phyloP scores from a whole-genome alignment of 2,888 invertebrate genomes.

The Dynastes hyllus region DNA sequence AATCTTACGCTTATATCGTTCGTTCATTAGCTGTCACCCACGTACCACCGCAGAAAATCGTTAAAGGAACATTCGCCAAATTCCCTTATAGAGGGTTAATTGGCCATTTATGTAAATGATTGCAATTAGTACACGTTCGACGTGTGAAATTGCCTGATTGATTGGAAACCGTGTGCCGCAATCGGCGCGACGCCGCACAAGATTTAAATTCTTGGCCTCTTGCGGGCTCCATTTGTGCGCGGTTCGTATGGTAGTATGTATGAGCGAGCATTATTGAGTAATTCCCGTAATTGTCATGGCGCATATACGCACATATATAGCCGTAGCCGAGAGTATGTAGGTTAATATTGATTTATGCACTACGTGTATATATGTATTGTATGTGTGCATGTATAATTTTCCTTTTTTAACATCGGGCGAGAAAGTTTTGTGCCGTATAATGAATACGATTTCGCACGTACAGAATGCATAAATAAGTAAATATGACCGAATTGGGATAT shows the following conservation, averaged over 20 bases:
- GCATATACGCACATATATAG: not conserved
- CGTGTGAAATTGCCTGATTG: constrained; percentile 32
- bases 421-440: not conserved
- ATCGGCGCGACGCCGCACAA: constrained; percentile 14
- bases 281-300: constrained; percentile 18
- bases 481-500: not conserved
- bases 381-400: constrained; percentile 2
- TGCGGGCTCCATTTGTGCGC: not conserved
- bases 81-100: constrained; percentile 34
- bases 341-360: constrained; percentile 22
- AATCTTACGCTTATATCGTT: no score
- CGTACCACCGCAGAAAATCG: not conserved
- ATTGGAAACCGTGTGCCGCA: constrained; percentile 25
- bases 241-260: not conserved
- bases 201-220: constrained; percentile 33
- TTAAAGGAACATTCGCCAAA: constrained; percentile 14
- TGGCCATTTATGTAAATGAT: constrained; percentile 44
- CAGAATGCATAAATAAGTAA: not conserved
- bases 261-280: constrained; percentile 17
- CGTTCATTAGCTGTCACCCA: not conserved
- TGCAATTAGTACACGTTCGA: constrained; percentile 39
- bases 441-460: not conserved
- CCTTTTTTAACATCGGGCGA: not conserved
- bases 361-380: not conserved
- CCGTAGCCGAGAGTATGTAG: not conserved